A percentile compares a stretch with the other conserved stretches of the same genome.
Conservation (phyloP, 2,113 vertebrate genomes). For the Suncus etruscus region DNA sequence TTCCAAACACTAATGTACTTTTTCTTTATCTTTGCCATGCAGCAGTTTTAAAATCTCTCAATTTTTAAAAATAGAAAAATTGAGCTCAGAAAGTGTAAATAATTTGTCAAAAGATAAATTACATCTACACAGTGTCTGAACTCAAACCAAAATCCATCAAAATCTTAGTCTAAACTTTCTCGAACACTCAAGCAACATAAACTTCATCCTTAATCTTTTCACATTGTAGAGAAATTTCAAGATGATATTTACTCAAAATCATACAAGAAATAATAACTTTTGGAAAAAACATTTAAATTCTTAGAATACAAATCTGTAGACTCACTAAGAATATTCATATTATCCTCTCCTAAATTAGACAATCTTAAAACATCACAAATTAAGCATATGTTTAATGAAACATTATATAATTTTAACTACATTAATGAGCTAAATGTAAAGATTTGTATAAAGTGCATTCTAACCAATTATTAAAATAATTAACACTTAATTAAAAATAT, state of each 20-base stretch:
- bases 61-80: not conserved
- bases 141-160: not conserved
- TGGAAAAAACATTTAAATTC: not conserved
- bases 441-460: conserved; percentile 2
- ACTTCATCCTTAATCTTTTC: not conserved
- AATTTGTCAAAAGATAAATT: not conserved
- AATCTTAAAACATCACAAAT: conserved; percentile 31
- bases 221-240: conserved; percentile 21
- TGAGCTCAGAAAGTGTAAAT: conserved; percentile 29
- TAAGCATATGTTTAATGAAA: not conserved
- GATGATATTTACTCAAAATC: conserved; percentile 23
- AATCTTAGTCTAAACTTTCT: not conserved
- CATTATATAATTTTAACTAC: too few relatives aligned
- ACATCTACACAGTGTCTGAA: not conserved
- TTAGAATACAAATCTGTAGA: not conserved
- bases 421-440: not conserved
- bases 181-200: not conserved
- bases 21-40: conserved; percentile 37
- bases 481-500: too few relatives aligned
- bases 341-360: conserved; percentile 33
- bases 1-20: not conserved
- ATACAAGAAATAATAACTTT: not conserved
- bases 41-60: too few relatives aligned
- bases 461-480: conserved; percentile 14
- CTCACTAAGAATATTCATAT: not conserved